Base-by-base conservation (phyloP, 1,140 invertebrate species). In the Pygmarrhopalites habei region DNA sequence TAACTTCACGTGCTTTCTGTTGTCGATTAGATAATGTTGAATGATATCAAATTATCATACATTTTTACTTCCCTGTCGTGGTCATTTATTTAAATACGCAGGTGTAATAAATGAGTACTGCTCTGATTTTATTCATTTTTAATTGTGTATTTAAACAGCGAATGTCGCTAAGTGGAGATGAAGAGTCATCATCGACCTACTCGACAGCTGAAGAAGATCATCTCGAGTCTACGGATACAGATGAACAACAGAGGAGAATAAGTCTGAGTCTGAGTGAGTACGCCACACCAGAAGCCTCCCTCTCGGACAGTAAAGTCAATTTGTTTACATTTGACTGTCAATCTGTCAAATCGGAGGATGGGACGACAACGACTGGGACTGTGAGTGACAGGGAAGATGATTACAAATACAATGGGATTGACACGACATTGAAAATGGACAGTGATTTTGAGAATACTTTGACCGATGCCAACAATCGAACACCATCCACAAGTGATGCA, bases 151-250 rank as follows among this genome's bases (percentile, higher is more conserved):
- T n/a, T n/a, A n/a, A n/a, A n/a, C n/a, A n/a, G n/a, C n/a, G n/a
- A n/a, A n/a, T n/a, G n/a, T n/a, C n/a, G 35, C 35, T 17, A 7
- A 39, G 35, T 39, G 46, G 46, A 21, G 46, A 49, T 21, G 46
- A 49, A 15, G 46, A 49, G 7, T 15, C 46, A 5, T 49, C 46
- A 19, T 49, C 46, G 23, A 15, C 46, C 12, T 67, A 67, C 29
- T 67, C 61, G 25, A 69, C 67, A 19, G 62, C 67, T 25, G 67
- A 63, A 23, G 67, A 69, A 43, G 64, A 65, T 49, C 61, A 65
- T 14, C 58, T 57, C 23, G 60, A 69, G 21, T 35, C 51, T 23
- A n/a, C n/a, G n/a, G n/a, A n/a, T n/a, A n/a, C n/a, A n/a, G n/a
- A n/a, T n/a, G 66, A 65, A 17, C 0, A 29, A 26, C 49, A 62